These are phyloP conservation scores for Ivindomyrus marchei DNA, from an alignment of 2,113 vertebrate genomes.

Conservation along the genomic window DNA sequence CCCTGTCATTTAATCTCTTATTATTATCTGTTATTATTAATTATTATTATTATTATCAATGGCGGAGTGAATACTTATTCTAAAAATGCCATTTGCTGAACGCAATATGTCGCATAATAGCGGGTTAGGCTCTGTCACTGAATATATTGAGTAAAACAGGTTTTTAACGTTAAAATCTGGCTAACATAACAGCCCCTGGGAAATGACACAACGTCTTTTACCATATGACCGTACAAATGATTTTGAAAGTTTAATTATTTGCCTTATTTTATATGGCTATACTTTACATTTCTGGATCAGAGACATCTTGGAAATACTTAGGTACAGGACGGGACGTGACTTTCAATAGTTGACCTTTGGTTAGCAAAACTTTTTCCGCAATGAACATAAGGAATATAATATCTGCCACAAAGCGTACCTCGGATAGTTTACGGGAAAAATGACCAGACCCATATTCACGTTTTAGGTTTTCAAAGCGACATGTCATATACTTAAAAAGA, in stretches of 20 bases:
- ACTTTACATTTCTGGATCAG: background rate
- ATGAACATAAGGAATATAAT: background rate
- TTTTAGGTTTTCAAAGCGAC: background rate
- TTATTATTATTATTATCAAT: background rate
- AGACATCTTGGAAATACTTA: background rate
- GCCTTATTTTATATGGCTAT: background rate
- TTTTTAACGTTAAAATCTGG: background rate
- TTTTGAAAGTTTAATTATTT: background rate
- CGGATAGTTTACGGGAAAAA: background rate
- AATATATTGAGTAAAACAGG: background rate
- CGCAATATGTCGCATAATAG: background rate
- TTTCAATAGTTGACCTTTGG: background rate
- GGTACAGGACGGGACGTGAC: background rate
- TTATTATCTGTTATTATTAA: background rate
- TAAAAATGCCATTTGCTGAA: background rate
- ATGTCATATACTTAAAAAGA: background rate
- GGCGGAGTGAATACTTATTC: background rate
- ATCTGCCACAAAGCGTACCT: background rate
- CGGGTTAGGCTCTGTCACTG: background rate
- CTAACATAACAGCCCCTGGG: background rate
- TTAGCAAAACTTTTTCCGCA: background rate
- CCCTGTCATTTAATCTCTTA: background rate
- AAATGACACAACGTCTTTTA: background rate
- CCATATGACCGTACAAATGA: background rate
- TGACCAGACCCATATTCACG: background rate